Base-by-base conservation (phyloP, 2,797 vertebrate genomes). In the Syndactyla subalaris region DNA sequence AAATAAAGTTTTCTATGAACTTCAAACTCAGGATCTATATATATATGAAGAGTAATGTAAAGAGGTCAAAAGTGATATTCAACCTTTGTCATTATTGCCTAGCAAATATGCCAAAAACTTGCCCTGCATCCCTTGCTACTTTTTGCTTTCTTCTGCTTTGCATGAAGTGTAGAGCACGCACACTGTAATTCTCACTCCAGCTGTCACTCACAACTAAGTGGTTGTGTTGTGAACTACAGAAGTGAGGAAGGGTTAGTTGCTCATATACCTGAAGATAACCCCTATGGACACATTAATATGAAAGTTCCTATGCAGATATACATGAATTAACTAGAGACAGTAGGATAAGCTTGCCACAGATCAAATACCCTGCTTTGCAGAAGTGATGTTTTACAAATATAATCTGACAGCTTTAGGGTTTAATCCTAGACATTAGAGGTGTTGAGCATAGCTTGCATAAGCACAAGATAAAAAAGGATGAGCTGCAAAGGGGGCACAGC, bases 391-490 rank as follows among this genome's bases (percentile, higher is more conserved):
- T 91, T 89, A 66, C 18, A 62, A 85, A 88, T 39, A 48, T 73
- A 54, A 89, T 86, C 76, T 79, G 43, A 9, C 57, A 77, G 83
- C 39, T 82, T 81, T 88, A 74, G 66, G 32, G 41, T 39, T 92
- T 93, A 85, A 88, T 91, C 74, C 87, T n/a, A 70, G 48, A 80
- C 46, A 79, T 92, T 70, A 91, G 75, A 94, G 63, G 54, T 89
- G 34, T n/a, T 57, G 30, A 85, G 36, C 5, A 1, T 13, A 34
- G 54, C 62, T 54, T n/a, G n/a, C 83, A 49, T 70, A 81, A 95
- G 59, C 45, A 63, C 26, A 61, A 92, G 66, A 94, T 90, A 51
- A 94, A 93, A 92, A 59, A 34, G 48, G 55, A 81, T 85, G 58
- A 95, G 49, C 87, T 83, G 84, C 66, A 75, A 43, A 68, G 34